Base-by-base conservation (phyloP, 2,888 invertebrate genomes). In the Isotomurus palustris region DNA sequence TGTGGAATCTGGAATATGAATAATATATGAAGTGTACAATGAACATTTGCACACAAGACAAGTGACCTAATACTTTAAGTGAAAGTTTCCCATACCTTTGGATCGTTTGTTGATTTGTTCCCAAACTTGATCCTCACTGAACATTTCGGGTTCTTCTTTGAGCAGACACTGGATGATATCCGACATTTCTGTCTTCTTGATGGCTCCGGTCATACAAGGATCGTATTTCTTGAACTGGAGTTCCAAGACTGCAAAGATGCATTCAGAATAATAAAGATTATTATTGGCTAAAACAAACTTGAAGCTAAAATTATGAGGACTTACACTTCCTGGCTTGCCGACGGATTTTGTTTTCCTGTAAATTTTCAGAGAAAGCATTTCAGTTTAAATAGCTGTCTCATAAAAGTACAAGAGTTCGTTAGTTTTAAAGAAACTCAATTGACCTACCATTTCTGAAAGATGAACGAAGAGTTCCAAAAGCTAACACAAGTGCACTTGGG, bases 311-410 rank as follows among this genome's bases (percentile, higher is more conserved):
- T 12, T n/a, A 48, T n/a, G 10, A 28, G 6, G 5, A 48, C 59
- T 62, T 59, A 62, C 62, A 63, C 52, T 40, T 27, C 36, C 60
- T 56, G 27, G 63, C 63, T 60, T 63, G 57, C 19, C 63, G 51
- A 44, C 60, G 25, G 43, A 63, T 57, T 57, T 63, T 63, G 60
- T 60, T 63, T 56, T 63, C 63, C 63, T 63, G 32, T 28, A 40
- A n/a, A n/a, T n/a, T n/a, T n/a, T n/a, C n/a, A n/a, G n/a, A n/a
- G n/a, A n/a, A n/a, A n/a, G n/a, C n/a, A n/a, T n/a, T n/a, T n/a
- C n/a, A n/a, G n/a, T n/a, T n/a, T n/a, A n/a, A n/a, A n/a, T n/a
- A n/a, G n/a, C n/a, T n/a, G n/a, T n/a, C n/a, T n/a, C n/a, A n/a
- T n/a, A n/a, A n/a, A n/a, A n/a, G n/a, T n/a, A n/a, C n/a, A n/a